Conservation (phyloP, 1,140 invertebrate genomes). For the Drosophila dunni region DNA sequence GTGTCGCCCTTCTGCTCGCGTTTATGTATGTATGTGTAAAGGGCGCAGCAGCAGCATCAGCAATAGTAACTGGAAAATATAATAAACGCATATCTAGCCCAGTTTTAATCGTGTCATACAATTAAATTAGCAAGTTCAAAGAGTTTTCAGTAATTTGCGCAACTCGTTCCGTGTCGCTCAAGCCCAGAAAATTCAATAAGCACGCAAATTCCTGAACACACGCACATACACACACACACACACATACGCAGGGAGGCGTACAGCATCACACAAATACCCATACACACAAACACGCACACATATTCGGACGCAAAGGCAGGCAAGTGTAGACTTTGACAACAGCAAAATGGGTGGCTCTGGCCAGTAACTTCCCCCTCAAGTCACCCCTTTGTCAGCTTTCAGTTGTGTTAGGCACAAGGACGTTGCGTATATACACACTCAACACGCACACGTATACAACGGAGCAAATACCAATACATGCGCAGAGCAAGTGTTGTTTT, state of each 20-base stretch:
- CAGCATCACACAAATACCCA: constrained; percentile 27
- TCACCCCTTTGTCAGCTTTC: constrained; percentile 16
- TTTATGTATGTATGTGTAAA: constrained; percentile 59
- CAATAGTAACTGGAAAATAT: constrained; percentile 29
- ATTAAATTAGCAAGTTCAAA: constrained; percentile 66
- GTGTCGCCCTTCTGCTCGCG: constrained; percentile 25
- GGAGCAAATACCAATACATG: constrained; percentile 36
- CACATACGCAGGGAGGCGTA: constrained; percentile 31
- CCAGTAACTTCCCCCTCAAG: constrained; percentile 7
- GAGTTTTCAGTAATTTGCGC: constrained; percentile 41
- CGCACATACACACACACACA: constrained; percentile 33
- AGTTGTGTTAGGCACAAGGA: constrained; percentile 77
- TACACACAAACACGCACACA: constrained; percentile 17
- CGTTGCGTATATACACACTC: constrained; percentile 59
- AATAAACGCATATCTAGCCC: constrained; percentile 25
- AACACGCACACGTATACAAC: constrained; percentile 43
- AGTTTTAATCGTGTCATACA: constrained; percentile 40
- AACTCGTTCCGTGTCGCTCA: constrained; percentile 48
- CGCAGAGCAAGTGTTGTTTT: constrained; percentile 18
- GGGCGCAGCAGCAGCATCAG: constrained; percentile 70
- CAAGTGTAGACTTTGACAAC: constrained; percentile 77
- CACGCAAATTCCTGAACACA: constrained; percentile 74
- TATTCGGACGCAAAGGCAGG: constrained; percentile 48
- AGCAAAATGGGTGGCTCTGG: constrained; percentile 64
- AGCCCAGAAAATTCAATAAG: constrained; percentile 76